Base-by-base conservation (phyloP, 1,140 invertebrate species). In the Tribolium madens region DNA sequence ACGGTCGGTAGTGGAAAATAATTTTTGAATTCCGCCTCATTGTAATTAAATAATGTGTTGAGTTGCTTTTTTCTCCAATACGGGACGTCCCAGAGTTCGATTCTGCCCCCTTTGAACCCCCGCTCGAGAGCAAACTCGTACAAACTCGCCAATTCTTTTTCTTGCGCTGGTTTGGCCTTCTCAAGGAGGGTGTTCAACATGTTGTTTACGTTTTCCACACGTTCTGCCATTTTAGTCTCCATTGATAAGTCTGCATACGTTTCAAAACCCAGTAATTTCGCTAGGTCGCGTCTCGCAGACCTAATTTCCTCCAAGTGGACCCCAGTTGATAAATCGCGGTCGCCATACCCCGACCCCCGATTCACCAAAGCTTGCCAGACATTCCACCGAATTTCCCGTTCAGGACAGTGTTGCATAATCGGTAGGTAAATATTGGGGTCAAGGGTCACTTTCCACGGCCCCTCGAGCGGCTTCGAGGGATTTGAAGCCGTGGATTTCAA, bases 151-250 rank as follows among this genome's bases (percentile, higher is more conserved):
- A 98, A 83, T 88, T 98, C 96, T 46, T 90, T 86, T 72, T 93
- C 90, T 84, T 96, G 95, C 7, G 90, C 89, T 2, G 92, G 91
- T 75, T 89, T 89, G 77, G 93, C 92, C 81, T 87, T 89, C 81
- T 90, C 88, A 0, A 91, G 86, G 52, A 96, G 88, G 78, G 86
- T 91, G 57, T 93, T 87, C n/a, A 98, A 87, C 76, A 94, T 90
- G 52, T 90, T 87, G 69, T 93, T 87, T 0, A 97, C 91, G 86
- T 93, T 94, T 17, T 94, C 90, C n/a, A 96, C 86, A 78, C 85
- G 93, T 31, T 92, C 93, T 1, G 96, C 95, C 95, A 98, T 97
- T 89, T 97, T 98, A 0, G 95, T 97, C 88, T 95, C 91, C 95
- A 98, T 96, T 26, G 93, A 96, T 91, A 98, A 91, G 26, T 97